Evolutionary conservation across 2,797 vertebrate species (phyloP), one percentile per base, ranked within the genome.

Genomic region (Etheostoma nigrum): DNA sequence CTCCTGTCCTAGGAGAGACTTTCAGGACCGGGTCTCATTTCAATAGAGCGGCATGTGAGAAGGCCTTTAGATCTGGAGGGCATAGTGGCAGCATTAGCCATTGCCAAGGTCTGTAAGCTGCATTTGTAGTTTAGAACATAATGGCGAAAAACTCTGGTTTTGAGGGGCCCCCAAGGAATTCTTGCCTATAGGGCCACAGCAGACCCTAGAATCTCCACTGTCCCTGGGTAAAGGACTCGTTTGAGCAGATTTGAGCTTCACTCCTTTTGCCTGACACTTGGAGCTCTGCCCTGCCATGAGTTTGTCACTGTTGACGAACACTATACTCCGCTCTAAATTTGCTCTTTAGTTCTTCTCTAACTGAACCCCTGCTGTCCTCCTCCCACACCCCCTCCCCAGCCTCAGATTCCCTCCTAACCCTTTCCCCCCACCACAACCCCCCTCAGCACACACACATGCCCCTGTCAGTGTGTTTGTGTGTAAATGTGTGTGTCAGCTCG

Each of bases 381-480:
- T n/a, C 33, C 3, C 55, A 36, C 55, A 42, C 63, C 45, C 49
- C 14, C 63, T 33, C 15, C 52, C 66, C 69, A 82, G 86, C 86
- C 89, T 87, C 85, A 85, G 78, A 83, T 89, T 90, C 86, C 84
- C 84, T 59, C 67, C 73, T 71, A 85, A 83, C 84, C 84, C 62
- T 64, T 60, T 82, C 79, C 76, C 85, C 78, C 49, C 67, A 58
- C 23, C 57, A 42, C 49, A 61, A 27, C 74, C 66, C 53, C 65
- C 49, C 25, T 16, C 15, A n/a, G 40, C 76, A 67, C 69, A 70
- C 55, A 71, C 79, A 66, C 70, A 16, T 0, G 3, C 7, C 16
- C 42, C 68, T 63, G 64, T 33, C 68, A 55, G 62, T 72, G 76
- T 67, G 75, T 83, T 61, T 79, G 83, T 76, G 84, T 85, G 86